Percentiles rank a stretch among this genome's conserved stretches.
These are phyloP conservation scores for Cheirogaleus major DNA, from an alignment of 2,797 vertebrate genomes.

Conservation along the genomic window DNA sequence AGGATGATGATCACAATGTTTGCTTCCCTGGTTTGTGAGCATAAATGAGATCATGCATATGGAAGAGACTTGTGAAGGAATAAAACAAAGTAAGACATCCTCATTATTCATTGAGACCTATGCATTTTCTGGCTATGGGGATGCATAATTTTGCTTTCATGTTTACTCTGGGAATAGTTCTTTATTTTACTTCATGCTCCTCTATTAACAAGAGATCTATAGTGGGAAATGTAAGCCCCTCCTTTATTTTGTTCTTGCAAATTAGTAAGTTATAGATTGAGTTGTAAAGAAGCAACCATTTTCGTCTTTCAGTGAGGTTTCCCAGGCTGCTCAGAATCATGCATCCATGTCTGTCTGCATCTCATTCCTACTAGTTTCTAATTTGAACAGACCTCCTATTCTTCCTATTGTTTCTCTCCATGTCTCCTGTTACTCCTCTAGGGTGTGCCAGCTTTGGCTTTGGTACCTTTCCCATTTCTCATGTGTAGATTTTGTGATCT, in stretches of 20 bases:
- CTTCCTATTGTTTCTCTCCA: background rate
- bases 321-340: background rate
- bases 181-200: background rate
- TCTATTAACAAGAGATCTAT: background rate
- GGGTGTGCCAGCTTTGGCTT: background rate
- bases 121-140: background rate
- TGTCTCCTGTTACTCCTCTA: background rate
- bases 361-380: background rate
- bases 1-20: background rate
- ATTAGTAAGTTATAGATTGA: background rate
- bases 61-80: background rate
- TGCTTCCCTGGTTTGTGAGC: background rate
- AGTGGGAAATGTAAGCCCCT: background rate
- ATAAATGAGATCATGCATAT: background rate
- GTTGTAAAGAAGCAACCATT: background rate
- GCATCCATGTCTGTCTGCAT: background rate
- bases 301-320: background rate
- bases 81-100: background rate
- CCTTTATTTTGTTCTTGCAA: background rate
- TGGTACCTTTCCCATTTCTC: background rate
- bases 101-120: background rate
- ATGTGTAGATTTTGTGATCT: background rate
- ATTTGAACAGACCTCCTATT: background rate
- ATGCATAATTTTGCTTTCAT: background rate
- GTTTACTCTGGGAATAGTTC: background rate